Evolutionary conservation across 2,113 vertebrate species (phyloP).

Genomic region (Sorex fumeus): DNA sequence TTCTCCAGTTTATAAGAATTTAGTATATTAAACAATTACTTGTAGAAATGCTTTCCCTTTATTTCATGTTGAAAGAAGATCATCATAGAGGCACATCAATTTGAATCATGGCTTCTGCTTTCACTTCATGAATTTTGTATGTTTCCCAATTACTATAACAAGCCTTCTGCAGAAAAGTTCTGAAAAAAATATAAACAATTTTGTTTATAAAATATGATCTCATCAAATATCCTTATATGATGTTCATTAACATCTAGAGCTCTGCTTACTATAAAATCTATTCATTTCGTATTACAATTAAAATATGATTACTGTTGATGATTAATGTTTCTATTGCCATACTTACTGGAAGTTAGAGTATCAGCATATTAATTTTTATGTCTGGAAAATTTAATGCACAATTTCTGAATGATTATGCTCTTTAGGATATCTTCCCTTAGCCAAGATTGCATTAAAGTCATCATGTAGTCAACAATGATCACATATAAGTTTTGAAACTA

Average conservation of each 20-base stretch:
- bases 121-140: not conserved
- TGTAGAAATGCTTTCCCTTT: not conserved
- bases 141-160: not conserved
- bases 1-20: not conserved
- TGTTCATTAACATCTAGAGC: conserved; percentile 20
- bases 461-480: conserved; percentile 50
- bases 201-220: not conserved
- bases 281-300: conserved; percentile 73
- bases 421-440: conserved; percentile 51
- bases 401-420: conserved; percentile 65
- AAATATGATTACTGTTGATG: conserved; percentile 60
- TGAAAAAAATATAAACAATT: too few species aligned
- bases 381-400: conserved; percentile 45
- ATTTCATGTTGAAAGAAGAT: not conserved
- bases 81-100: not conserved
- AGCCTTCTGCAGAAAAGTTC: conserved; percentile 51
- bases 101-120: conserved; percentile 32
- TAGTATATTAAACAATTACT: conserved; percentile 21
- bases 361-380: conserved; percentile 49
- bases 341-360: conserved; percentile 40
- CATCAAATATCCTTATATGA: not conserved
- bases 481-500: conserved; percentile 60
- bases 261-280: conserved; percentile 40
- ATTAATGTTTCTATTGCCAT: conserved; percentile 57
- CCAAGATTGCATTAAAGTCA: conserved; percentile 72